Percentiles rank a stretch among this genome's conserved stretches.
These are phyloP conservation scores for Eupithecia inturbata DNA, from an alignment of 2,888 invertebrate genomes.

Conservation along the genomic window DNA sequence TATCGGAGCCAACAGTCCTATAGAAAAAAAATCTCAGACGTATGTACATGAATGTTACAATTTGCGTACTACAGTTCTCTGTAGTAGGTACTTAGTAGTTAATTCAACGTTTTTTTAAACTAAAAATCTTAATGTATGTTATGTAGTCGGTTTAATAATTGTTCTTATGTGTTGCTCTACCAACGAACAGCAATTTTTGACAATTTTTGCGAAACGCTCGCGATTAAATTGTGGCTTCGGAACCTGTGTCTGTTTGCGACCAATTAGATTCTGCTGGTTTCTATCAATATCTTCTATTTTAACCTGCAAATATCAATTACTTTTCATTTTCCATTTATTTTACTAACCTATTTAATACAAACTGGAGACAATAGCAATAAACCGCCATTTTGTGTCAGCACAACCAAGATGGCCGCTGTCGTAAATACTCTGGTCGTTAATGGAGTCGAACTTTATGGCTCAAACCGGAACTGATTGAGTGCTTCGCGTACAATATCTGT, in stretches of 20 bases:
- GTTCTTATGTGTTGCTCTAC: too few relatives aligned
- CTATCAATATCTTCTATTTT: not conserved
- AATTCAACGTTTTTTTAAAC: too few relatives aligned
- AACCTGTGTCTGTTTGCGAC: not conserved
- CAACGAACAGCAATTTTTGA: too few relatives aligned
- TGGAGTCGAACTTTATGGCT: constrained; percentile 57
- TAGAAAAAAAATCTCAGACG: too few relatives aligned
- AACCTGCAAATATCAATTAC: not conserved
- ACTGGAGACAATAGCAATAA: constrained; percentile 2
- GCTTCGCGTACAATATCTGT: constrained; percentile 6
- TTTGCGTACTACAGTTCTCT: too few relatives aligned
- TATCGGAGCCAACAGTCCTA: too few relatives aligned
- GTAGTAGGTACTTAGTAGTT: too few relatives aligned
- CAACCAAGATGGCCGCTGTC: constrained; percentile 56
- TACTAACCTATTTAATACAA: constrained; percentile 1
- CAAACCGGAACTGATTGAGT: constrained; percentile 52
- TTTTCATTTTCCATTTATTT: not conserved
- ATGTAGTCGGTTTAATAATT: too few relatives aligned
- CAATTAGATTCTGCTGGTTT: not conserved
- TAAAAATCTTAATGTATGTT: too few relatives aligned
- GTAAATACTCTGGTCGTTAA: constrained; percentile 66
- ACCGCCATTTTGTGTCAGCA: constrained; percentile 51
- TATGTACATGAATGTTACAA: too few relatives aligned
- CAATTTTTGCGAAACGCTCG: too few relatives aligned
- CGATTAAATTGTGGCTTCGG: too few relatives aligned